Evolutionary conservation across 2,797 vertebrate species (phyloP), one percentile per base, ranked within the genome.

Genomic region (Emydoidea blandingii): DNA sequence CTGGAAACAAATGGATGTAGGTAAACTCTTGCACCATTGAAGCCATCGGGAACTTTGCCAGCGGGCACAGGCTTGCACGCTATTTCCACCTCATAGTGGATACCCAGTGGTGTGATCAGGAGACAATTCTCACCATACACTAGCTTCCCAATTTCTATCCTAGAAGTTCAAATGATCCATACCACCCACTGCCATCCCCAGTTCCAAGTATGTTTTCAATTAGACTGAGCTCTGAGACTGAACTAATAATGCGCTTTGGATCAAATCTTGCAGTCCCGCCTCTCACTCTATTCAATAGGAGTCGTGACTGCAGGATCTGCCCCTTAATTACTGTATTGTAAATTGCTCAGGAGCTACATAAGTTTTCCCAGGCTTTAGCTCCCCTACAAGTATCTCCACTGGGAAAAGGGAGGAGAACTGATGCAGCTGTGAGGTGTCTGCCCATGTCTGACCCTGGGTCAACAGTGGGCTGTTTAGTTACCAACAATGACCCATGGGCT

Each of bases 341-440:
- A 88, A 89, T 89, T 92, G 49, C 92, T 97, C 79, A 10, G 54
- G 65, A 98, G 90, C 89, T 62, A 34, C 14, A 15, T 2, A 2
- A 50, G n/a, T 87, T 97, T 96, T 95, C 81, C 93, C 95, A 95
- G 93, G 95, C 95, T 97, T 83, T 49, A 74, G 74, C 90, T 65
- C 34, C 94, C 90, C 56, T 31, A 31, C 5, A 68, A 80, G 34
- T 29, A 90, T 84, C 90, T 95, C 89, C 95, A 81, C 74, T 8
- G 90, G 90, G 91, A 96, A 93, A 94, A 96, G 54, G 93, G 72
- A 97, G 89, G 94, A 6, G 0, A 84, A 90, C 78, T 1, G 7
- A 86, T 86, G 53, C 93, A 97, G 93, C 96, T 97, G 91, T 8
- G 81, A 97, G 84, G 92, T 80, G 82, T 74, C 94, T 95, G 91